These are phyloP conservation scores for Drosophila nigromelanica DNA, from an alignment of 1,140 invertebrate genomes.

Conservation along the genomic window DNA sequence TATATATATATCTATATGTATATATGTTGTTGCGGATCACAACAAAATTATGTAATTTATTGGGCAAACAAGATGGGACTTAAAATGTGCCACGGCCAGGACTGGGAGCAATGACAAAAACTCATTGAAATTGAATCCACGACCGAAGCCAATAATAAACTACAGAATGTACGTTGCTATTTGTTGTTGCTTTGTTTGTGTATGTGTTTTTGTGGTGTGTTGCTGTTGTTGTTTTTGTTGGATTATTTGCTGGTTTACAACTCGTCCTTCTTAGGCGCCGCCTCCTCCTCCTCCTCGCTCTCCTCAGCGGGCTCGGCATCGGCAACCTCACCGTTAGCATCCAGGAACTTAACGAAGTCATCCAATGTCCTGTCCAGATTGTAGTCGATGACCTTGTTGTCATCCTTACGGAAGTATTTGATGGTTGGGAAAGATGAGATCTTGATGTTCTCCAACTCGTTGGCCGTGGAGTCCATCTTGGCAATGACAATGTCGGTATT, in stretches of 20 bases:
- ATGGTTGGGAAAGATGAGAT: constrained; percentile 98
- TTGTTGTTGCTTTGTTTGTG: constrained; percentile 68
- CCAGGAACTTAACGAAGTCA: constrained; percentile 96
- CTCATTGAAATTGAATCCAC: constrained; percentile 51
- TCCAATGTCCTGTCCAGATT: constrained; percentile 97
- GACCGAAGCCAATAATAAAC: constrained; percentile 61
- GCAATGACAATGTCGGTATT: constrained; percentile 95
- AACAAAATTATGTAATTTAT: constrained; percentile 53
- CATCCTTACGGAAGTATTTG: constrained; percentile 96
- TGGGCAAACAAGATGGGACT: constrained; percentile 37
- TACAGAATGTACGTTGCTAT: constrained; percentile 80
- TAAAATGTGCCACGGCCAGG: constrained; percentile 49
- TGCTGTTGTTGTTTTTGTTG: constrained; percentile 28
- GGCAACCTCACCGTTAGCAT: constrained; percentile 84
- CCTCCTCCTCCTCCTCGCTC: constrained; percentile 69
- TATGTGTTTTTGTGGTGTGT: constrained; percentile 32
- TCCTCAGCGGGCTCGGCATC: constrained; percentile 67
- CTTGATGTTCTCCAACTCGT: constrained; percentile 98
- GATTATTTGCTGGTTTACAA: constrained; percentile 65
- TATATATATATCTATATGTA: not conserved
- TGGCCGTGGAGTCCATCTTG: constrained; percentile 99
- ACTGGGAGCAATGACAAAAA: constrained; percentile 63
- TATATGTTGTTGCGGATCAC: constrained; percentile 38
- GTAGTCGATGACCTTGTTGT: constrained; percentile 97
- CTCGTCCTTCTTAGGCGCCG: constrained; percentile 80